Base-by-base conservation (phyloP, 1,140 invertebrate genomes). In the Eriosoma lanigerum region DNA sequence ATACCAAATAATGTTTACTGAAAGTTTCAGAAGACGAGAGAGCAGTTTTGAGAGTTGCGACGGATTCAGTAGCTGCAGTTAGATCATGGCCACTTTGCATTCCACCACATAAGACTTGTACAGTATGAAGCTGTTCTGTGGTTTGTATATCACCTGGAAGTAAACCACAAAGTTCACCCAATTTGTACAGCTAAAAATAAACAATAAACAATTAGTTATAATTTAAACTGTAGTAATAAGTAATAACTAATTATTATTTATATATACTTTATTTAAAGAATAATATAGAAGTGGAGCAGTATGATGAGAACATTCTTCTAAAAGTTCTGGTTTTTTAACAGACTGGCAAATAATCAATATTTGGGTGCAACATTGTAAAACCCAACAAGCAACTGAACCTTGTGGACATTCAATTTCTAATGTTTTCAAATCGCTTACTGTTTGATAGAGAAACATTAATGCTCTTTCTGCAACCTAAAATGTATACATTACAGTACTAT, bases 281-380 rank as follows among this genome's bases (percentile, higher is more conserved):
- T 96, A 92, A 83, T 95, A 94, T 92, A 96, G 93, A 8, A 98
- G 88, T 26, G 92, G 92, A 21, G 96, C 96, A 66, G 95, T 96
- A 84, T 95, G 92, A 46, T 93, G 88, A 15, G 95, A 95, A 87
- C 94, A 95, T 75, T 92, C 90, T 84, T 93, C 91, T 81, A 89
- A 88, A 86, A 89, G 88, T 83, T 89, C 90, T 64, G 91, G 90
- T 82, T 89, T 89, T 83, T 89, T 90, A 82, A 87, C 89, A 26
- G 87, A 84, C 82, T 94, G 91, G 85, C 92, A 94, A 0, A 91
- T 91, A 48, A 93, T 89, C 66, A 98, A 86, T 21, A 97, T 93
- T 87, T 98, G 96, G 78, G 97, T 87, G 81, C 93, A 94, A 81
- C 94, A 96, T 0, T 98, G 88, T 84, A 97, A 96, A 54, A 96